Conservation (phyloP, 2,113 vertebrate species). For the Hippocampus mohnikei region DNA sequence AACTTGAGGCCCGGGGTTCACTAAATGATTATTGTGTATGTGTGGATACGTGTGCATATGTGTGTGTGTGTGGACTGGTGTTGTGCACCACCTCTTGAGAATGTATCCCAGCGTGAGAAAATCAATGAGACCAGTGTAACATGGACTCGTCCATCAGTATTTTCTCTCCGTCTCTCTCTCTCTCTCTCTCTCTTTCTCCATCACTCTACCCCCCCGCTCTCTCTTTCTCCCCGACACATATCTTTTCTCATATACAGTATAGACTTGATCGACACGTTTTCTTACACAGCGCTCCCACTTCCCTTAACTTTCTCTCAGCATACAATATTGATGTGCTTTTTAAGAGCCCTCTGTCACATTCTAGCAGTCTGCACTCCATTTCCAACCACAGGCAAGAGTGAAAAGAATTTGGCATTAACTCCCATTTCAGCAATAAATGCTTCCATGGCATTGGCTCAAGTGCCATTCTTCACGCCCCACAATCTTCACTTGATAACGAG, state of each 20-base stretch:
- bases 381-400: slow-evolving; percentile 49
- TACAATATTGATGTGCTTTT: slow-evolving; percentile 73
- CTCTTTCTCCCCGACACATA: slow-evolving; percentile 1
- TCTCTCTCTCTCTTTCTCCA: not conserved
- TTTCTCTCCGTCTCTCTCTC: slow-evolving; percentile 15
- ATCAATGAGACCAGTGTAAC: slow-evolving; percentile 67
- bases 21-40: slow-evolving; percentile 46
- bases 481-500: slow-evolving; percentile 56
- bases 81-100: slow-evolving; percentile 40
- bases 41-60: slow-evolving; percentile 2
- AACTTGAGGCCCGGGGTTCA: slow-evolving; percentile 49
- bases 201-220: not conserved
- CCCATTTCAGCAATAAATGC: slow-evolving; percentile 31
- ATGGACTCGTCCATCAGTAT: slow-evolving; percentile 53
- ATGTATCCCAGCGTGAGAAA: slow-evolving; percentile 69
- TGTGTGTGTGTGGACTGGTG: slow-evolving; percentile 1
- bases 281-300: slow-evolving; percentile 33
- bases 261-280: slow-evolving; percentile 14
- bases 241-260: slow-evolving; percentile 12
- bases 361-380: slow-evolving; percentile 61
- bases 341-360: slow-evolving; percentile 70
- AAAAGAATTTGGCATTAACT: slow-evolving; percentile 47
- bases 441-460: slow-evolving; percentile 32
- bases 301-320: slow-evolving; percentile 41
- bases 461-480: slow-evolving; percentile 32